Evolutionary conservation across 1,140 invertebrate species (phyloP), one percentile per base, ranked within the genome.

Genomic region (Diprion similis): DNA sequence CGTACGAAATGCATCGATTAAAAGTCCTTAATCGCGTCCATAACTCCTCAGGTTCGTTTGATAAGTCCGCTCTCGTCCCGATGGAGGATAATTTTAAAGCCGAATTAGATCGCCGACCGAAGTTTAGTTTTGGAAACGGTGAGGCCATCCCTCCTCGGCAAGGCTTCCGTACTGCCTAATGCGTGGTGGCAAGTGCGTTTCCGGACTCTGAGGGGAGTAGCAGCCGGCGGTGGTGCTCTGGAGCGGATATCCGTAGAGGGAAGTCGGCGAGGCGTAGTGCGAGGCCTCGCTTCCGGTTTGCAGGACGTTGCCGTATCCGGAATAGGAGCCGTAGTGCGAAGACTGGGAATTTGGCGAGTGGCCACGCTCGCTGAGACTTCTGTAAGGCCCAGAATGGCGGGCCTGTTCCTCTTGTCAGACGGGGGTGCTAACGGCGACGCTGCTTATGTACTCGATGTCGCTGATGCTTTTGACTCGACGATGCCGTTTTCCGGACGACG

Each of bases 381-480:
- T 80, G 72, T 87, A 87, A 78, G 87, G 86, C 83, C 87, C 87
- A 85, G 80, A 68, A 76, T 85, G 76, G 15, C 84, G 84, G 82
- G 84, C 81, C 83, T 84, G 82, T 76, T 82, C 85, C 83, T 87
- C 86, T 75, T 87, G 87, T 88, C 86, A 88, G 77, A 87, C 86
- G 9, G 86, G 83, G 37, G 86, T 87, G 77, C 85, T 87, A 0
- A 83, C 87, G 64, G 81, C 83, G 76, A 89, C 78, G 83, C 89
- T 84, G 79, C 88, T 84, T 76, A 91, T 88, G 71, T 90, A 89
- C 47, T 93, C 92, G 76, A 93, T 93, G 81, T 94, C 92, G 59
- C 92, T 92, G 75, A 93, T 94, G 75, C 92, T 93, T 77, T 93
- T 93, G 17, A 93, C 92, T 15, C 93, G 87, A 66, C 92, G 88